Evolutionary conservation across 2,113 vertebrate genomes (phyloP).

Genomic region (Chinchilla lanigera): DNA sequence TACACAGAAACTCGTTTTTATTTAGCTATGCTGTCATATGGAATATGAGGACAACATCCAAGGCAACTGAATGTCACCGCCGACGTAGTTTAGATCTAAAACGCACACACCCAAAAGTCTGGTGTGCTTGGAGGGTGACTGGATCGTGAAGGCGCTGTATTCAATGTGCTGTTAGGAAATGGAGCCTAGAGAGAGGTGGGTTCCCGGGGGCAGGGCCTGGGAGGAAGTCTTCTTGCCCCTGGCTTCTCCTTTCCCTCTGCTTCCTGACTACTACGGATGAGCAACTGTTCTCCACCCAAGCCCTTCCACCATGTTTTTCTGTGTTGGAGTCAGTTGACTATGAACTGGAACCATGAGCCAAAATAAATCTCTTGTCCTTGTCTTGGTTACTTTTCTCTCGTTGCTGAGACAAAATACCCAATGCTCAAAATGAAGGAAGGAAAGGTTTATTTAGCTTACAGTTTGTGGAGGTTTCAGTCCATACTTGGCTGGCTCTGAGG

Average conservation of each 20-base stretch:
- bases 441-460: too few relatives aligned
- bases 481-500: too few relatives aligned
- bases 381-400: too few relatives aligned
- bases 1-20: background rate
- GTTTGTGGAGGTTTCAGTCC: too few relatives aligned
- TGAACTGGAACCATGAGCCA: background rate
- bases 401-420: too few relatives aligned
- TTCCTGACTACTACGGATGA: background rate
- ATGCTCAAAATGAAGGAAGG: too few relatives aligned
- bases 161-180: background rate
- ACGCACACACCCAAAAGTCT: background rate
- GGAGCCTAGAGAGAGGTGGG: background rate
- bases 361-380: background rate
- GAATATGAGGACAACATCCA: background rate
- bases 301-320: background rate
- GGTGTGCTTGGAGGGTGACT: background rate
- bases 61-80: background rate
- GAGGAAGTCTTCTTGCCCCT: background rate
- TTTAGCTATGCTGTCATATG: background rate
- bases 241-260: background rate
- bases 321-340: background rate
- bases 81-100: background rate
- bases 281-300: background rate
- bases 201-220: background rate
- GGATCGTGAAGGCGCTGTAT: background rate